These are phyloP conservation scores for Gopherus evgoodei DNA, from an alignment of 2,113 vertebrate species.

Conservation along the genomic window DNA sequence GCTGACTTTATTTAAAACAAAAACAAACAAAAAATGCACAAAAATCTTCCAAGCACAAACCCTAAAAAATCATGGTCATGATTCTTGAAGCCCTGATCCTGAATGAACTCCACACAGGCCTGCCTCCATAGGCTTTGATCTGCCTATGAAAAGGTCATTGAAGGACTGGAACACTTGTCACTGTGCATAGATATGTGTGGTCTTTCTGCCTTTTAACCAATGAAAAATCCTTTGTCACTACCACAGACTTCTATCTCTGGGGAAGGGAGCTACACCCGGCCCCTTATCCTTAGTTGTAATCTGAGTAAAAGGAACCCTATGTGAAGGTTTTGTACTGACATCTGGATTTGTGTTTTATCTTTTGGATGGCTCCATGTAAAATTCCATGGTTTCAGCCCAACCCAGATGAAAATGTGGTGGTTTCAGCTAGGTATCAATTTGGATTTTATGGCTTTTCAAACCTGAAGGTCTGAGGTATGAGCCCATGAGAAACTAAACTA, in stretches of 20 bases:
- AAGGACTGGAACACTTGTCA: not conserved
- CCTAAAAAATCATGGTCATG: not conserved
- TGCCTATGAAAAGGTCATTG: not conserved
- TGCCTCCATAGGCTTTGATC: not conserved
- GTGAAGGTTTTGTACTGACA: not conserved
- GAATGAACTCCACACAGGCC: not conserved
- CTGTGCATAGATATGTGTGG: not conserved
- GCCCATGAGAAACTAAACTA: not conserved
- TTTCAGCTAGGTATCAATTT: not conserved
- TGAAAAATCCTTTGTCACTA: not conserved
- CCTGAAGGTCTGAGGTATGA: not conserved
- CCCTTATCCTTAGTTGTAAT: not conserved
- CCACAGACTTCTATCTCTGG: not conserved
- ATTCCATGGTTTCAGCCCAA: not conserved
- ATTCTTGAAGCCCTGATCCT: not conserved
- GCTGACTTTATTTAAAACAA: not conserved
- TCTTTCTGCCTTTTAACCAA: not conserved
- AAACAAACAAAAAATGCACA: too few species aligned
- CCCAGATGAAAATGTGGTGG: not conserved
- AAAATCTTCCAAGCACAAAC: not conserved
- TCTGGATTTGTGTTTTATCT: not conserved
- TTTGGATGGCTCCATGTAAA: not conserved
- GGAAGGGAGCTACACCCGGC: not conserved
- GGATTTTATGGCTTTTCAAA: not conserved
- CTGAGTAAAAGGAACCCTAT: too few species aligned